These are phyloP conservation scores for Pterocles gutturalis DNA, from an alignment of 2,113 vertebrate species.

Conservation along the genomic window DNA sequence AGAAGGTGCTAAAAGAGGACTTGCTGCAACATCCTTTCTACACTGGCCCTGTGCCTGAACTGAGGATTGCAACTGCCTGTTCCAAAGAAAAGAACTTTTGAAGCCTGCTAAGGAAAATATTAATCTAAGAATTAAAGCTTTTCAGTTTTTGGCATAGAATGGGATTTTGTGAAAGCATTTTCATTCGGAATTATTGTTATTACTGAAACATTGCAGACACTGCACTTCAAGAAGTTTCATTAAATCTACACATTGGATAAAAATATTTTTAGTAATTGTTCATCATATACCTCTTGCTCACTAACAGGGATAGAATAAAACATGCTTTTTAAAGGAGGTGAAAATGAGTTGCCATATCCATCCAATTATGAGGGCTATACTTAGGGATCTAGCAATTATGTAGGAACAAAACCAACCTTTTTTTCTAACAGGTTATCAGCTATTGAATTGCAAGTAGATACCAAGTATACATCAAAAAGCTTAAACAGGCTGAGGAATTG, in stretches of 20 bases:
- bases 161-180: not conserved
- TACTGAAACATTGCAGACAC: conserved; percentile 8
- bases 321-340: not conserved
- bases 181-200: not conserved
- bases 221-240: conserved; percentile 16
- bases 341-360: not conserved
- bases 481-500: not conserved
- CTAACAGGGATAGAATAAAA: conserved; percentile 22
- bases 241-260: not conserved
- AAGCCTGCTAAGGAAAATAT: not conserved
- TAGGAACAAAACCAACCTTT: not conserved
- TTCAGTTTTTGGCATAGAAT: not conserved
- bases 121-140: not conserved
- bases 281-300: not conserved
- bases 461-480: conserved; percentile 11
- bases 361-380: not conserved
- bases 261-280: conserved; percentile 43
- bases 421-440: conserved; percentile 16
- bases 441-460: conserved; percentile 10
- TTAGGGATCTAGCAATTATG: conserved; percentile 13
- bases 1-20: not conserved
- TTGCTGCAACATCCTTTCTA: not conserved
- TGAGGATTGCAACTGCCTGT: not conserved
- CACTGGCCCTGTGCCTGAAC: not conserved
- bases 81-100: not conserved